These are phyloP conservation scores for Xylophagus ater DNA, from an alignment of 2,888 invertebrate genomes.

Conservation along the genomic window DNA sequence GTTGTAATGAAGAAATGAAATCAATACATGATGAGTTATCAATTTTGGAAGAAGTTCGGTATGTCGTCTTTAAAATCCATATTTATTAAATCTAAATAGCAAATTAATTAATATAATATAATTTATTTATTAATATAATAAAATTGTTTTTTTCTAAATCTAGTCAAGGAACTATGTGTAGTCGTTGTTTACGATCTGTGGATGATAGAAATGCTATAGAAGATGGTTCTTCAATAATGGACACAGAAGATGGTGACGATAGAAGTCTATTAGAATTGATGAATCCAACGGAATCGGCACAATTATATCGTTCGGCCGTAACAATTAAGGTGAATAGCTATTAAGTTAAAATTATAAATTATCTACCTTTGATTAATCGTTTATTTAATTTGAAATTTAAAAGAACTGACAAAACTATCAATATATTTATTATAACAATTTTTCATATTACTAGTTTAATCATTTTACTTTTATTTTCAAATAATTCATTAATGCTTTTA, in stretches of 20 bases:
- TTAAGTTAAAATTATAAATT: too few relatives aligned
- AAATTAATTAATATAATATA: too few relatives aligned
- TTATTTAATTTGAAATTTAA: too few relatives aligned
- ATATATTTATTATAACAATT: too few relatives aligned
- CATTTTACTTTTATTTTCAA: too few relatives aligned
- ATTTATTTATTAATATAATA: too few relatives aligned
- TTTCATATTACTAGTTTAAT: too few relatives aligned
- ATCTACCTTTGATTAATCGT: too few relatives aligned
- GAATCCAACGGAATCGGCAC: conserved; percentile 28
- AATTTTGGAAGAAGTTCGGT: conserved; percentile 78
- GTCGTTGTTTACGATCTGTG: conserved; percentile 62
- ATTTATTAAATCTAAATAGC: not conserved
- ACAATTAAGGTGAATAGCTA: conserved; percentile 50
- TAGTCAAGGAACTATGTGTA: conserved; percentile 75
- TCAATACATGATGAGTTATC: conserved; percentile 74
- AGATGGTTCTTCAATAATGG: conserved; percentile 46
- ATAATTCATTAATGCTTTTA: too few relatives aligned
- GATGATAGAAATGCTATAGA: conserved; percentile 42
- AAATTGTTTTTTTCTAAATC: conserved; percentile 22
- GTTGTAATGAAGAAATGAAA: conserved; percentile 63
- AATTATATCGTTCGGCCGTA: conserved; percentile 30
- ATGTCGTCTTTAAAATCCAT: conserved; percentile 21
- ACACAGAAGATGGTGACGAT: conserved; percentile 63
- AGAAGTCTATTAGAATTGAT: conserved; percentile 43
- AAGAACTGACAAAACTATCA: too few relatives aligned